These are phyloP conservation scores for Oryctes rhinoceros DNA, from an alignment of 1,140 invertebrate genomes.

Conservation along the genomic window DNA sequence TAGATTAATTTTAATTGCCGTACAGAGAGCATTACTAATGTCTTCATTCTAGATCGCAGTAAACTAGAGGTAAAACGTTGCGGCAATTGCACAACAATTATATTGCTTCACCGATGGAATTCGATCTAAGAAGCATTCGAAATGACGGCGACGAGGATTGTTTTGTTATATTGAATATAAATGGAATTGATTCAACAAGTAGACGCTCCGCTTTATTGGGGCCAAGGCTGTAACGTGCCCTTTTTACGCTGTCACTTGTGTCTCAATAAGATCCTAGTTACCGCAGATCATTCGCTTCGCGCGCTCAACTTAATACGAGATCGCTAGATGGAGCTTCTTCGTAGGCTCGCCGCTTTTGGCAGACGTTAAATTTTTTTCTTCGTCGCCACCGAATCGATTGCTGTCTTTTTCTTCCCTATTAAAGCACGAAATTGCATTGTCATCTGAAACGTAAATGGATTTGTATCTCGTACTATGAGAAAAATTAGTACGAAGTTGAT, in stretches of 20 bases:
- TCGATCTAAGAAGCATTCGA: slow-evolving; percentile 25
- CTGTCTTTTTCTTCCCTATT: neutral
- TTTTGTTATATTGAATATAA: slow-evolving; percentile 38
- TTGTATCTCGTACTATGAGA: neutral
- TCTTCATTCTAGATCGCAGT: slow-evolving; percentile 19
- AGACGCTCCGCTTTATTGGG: slow-evolving; percentile 26
- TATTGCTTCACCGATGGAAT: slow-evolving; percentile 31
- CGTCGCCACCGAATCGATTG: neutral
- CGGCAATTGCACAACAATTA: slow-evolving; percentile 23
- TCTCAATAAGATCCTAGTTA: slow-evolving; percentile 34
- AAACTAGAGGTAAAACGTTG: neutral
- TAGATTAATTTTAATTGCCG: slow-evolving; percentile 19
- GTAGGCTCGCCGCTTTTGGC: neutral
- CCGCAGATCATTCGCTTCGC: neutral
- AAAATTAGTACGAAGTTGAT: neutral
- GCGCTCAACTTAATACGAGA: neutral
- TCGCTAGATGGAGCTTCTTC: neutral
- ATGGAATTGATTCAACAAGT: slow-evolving; percentile 36
- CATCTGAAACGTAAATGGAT: neutral
- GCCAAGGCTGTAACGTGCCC: slow-evolving; percentile 30
- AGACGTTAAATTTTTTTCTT: neutral
- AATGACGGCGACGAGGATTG: slow-evolving; percentile 23
- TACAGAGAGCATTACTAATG: neutral
- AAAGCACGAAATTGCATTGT: neutral
- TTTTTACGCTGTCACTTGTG: slow-evolving; percentile 30